Evolutionary conservation across 2,888 invertebrate species (phyloP), one percentile per base, ranked within the genome.

Genomic region (Cosmia trapezina): DNA sequence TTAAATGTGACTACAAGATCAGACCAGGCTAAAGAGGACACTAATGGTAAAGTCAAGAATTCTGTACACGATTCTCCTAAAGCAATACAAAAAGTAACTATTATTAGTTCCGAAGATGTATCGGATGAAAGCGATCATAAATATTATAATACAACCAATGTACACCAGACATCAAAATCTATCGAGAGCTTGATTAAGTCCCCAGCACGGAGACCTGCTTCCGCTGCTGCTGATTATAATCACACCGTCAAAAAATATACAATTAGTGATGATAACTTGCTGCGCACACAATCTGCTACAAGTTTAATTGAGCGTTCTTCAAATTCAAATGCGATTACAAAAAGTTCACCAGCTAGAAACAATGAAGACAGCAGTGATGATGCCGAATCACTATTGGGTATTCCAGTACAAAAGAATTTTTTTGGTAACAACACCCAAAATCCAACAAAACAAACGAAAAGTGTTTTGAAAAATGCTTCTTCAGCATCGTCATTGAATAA

Each of bases 381-480:
- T 73, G 76, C 87, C 4, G 91, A 92, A 71, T 93, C 91, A n/a
- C 78, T 91, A 51, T 84, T 86, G 49, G 91, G 91, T 41, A 85
- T 86, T 37, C 86, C 89, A 51, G 80, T 87, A 33, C 91, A 91
- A 87, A 91, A 91, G 73, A 78, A 78, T n/a, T 78, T 87, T 43
- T 91, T 93, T 5, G 91, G 90, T 81, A 92, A 94, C 60, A 92
- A 90, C 73, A 79, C 90, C 59, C 80, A 84, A 69, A 86, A 81
- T 77, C 88, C 49, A 43, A 65, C 83, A 12, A 93, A 93, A 83
- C 93, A 92, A 87, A 94, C 96, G 61, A 97, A 96, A 91, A 95
- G 97, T 65, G 97, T 97, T 47, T 88, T 97, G 51, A 97, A 97
- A 92, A 96, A 95, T 87, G 96, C 95, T 61, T 95, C 96, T 4